phyloP scores from a whole-genome alignment of 2,113 vertebrate species.

The Microcebus griseorufus region DNA sequence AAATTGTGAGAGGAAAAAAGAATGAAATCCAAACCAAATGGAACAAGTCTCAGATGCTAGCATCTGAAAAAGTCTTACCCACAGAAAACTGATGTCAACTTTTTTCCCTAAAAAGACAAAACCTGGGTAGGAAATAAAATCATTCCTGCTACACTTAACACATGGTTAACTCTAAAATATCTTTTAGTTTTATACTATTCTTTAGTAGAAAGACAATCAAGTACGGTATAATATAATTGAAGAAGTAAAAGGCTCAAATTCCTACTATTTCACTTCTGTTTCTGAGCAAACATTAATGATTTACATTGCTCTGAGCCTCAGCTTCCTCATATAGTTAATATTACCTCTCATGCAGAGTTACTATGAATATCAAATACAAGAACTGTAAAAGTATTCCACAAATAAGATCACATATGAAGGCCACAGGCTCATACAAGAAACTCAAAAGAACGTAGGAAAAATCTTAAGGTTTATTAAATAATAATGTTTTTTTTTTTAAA shows the following conservation, averaged over 20 bases:
- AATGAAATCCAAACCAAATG: conserved; percentile 47
- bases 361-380: not conserved
- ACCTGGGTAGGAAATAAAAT: conserved; percentile 35
- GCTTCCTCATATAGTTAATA: not conserved
- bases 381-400: not conserved
- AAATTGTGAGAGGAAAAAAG: conserved; percentile 1
- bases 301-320: not conserved
- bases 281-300: not conserved
- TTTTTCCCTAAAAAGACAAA: conserved; percentile 16
- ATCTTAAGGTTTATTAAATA: conserved; percentile 18
- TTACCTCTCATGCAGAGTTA: not conserved
- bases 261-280: not conserved
- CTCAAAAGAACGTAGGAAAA: not conserved
- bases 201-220: not conserved
- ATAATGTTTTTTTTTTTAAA: not conserved
- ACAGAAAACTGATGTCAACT: not conserved
- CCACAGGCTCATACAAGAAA: not conserved
- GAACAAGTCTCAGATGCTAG: not conserved
- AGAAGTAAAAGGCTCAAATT: not conserved
- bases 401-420: not conserved
- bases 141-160: not conserved
- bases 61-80: not conserved
- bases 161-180: not conserved
- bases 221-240: not conserved
- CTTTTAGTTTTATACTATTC: not conserved